Evolutionary conservation across 2,797 vertebrate genomes (phyloP), one percentile per base, ranked within the genome.

Genomic region (Lutjanus argentimaculatus): DNA sequence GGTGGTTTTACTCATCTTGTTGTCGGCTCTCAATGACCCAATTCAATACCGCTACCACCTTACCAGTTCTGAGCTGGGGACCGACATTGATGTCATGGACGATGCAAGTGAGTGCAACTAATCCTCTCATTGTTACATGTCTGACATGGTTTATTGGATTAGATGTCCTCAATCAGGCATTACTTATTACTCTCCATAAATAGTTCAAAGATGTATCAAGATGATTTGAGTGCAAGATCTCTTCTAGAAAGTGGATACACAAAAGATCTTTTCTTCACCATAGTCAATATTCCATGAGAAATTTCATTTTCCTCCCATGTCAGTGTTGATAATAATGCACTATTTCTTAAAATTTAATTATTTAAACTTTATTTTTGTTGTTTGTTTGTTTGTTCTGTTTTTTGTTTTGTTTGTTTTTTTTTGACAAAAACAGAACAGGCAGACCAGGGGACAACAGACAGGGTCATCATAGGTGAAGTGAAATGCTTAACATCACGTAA

Each of bases 41-140:
- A 91, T 97, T 86, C 97, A 98, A 91, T 98, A 98, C 88, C 96
- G 96, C 73, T 96, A 96, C 93, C 96, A 96, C 91, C 96, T 99
- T 79, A 96, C 97, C 82, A 96, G 95, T 90, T 93, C 96, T 2
- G 97, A 99, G 76, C 91, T 98, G 62, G 97, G 97, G 42, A 97
- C 96, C 40, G 97, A 98, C 94, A 95, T 98, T 53, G 97, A 99
- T 80, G 97, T 98, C 91, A 99, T 99, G 97, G 98, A 99, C 75
- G 98, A 99, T 93, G 98, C 98, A 92, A 99, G 98, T 99, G 96
- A 97, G 98, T 97, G 85, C 22, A 59, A 80, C 57, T 55, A 46
- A 78, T 81, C 56, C 69, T 15, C 30, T 48, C 14, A 14, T 21
- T 55, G 65, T 48, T 40, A 43, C 43, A 62, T 67, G 40, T 63